A percentile compares a stretch with the other conserved stretches of the same genome.
phyloP scores from a whole-genome alignment of 92 coral and sea anemone genomes.

The Umimayanthus chanpuru region DNA sequence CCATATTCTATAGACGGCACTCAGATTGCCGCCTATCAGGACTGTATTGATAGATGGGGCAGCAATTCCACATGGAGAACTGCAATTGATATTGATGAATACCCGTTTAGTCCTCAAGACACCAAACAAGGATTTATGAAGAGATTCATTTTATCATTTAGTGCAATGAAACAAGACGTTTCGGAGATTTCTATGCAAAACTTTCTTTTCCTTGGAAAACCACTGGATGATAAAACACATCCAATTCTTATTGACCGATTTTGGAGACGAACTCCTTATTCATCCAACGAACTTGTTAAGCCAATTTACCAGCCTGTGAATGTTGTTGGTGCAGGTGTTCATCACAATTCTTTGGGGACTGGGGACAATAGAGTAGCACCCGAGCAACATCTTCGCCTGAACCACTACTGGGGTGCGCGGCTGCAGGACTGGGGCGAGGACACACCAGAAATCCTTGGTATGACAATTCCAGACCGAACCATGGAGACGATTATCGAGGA shows the following conservation, averaged over 20 bases:
- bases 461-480: too few relatives aligned
- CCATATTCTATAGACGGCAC: too few relatives aligned
- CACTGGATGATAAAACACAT: constrained; percentile 50
- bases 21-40: neutral
- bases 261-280: constrained; percentile 55
- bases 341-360: constrained; percentile 48
- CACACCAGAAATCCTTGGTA: too few relatives aligned
- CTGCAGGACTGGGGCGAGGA: constrained; percentile 13
- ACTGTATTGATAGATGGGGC: constrained; percentile 50
- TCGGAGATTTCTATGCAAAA: constrained; percentile 63
- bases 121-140: constrained; percentile 48
- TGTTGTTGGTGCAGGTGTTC: constrained; percentile 44
- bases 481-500: too few relatives aligned
- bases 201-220: constrained; percentile 73
- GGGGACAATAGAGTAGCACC: constrained; percentile 47
- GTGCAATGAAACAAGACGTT: constrained; percentile 37
- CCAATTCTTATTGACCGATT: constrained; percentile 67
- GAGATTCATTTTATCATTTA: constrained; percentile 44
- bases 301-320: constrained; percentile 59
- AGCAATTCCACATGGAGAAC: constrained; percentile 52
- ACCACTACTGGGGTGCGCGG: constrained; percentile 21
- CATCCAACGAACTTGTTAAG: constrained; percentile 64
- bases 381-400: constrained; percentile 29
- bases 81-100: constrained; percentile 5
- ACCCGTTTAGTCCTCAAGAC: constrained; percentile 60